Evolutionary conservation across 2,113 vertebrate species (phyloP), one percentile per base, ranked within the genome.

Genomic region (Psilopsiagon aymara): DNA sequence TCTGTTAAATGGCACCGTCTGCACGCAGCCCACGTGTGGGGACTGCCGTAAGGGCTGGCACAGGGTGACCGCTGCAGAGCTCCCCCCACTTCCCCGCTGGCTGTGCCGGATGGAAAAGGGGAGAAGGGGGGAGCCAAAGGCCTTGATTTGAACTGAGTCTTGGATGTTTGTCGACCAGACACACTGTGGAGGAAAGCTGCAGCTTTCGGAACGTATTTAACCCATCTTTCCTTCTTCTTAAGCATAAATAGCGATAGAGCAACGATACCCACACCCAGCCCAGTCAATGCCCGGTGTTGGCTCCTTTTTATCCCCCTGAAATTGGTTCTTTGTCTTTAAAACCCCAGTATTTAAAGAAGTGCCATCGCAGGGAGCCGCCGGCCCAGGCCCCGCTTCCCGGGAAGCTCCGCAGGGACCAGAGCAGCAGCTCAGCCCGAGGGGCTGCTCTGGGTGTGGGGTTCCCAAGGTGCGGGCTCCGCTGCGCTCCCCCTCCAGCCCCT

Each of bases 161-260:
- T 82, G 81, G 93, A 66, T 47, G 62, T 75, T 86, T 78, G 86
- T 64, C 0, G 85, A 93, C 91, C 86, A 93, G 89, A 63, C 82
- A 24, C 94, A 86, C 92, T 93, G 94, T 93, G 96, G 85, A 97
- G 90, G 95, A 96, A 92, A 97, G 87, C 75, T 8, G 52, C 75
- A 88, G 92, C 77, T 91, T 81, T 69, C 28, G 0, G 52, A 77
- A 82, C 74, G 25, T 82, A 71, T 91, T 90, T 91, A 94, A 91
- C 53, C 67, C 17, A 20, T 27, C 3, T 52, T 53, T 62, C 8
- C 67, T 66, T 51, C 66, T 60, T 84, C 85, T 81, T 80, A 91
- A 89, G 69, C 87, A 17, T 93, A 91, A 96, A 82, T 92, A 91
- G 94, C 49, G 63, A 66, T 78, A 95, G 64, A 82, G 63, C 90